Conservation (phyloP, 1,140 invertebrate species). For the Drosophila yakuba region DNA sequence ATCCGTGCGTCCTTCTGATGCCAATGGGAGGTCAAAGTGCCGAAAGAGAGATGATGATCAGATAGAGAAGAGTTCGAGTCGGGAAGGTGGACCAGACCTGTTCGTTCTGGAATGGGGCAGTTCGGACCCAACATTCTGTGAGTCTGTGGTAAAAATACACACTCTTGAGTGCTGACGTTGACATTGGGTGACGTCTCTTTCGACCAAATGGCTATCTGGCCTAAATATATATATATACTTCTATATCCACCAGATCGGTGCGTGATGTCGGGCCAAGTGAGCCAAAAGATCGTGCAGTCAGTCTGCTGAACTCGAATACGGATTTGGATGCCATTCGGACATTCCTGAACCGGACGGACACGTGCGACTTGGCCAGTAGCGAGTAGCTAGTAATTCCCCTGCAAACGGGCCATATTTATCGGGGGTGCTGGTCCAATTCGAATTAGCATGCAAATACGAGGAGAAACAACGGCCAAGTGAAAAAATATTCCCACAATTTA, state of each 20-base stretch:
- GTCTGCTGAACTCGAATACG: background rate
- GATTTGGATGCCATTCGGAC: conserved; percentile 9
- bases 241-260: conserved; percentile 9
- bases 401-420: conserved; percentile 7
- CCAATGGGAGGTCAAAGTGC: conserved; percentile 2
- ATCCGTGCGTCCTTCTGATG: conserved; percentile 23
- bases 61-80: conserved; percentile 1
- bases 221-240: background rate
- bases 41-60: background rate
- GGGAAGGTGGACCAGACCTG: conserved; percentile 32
- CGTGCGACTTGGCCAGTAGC: conserved; percentile 2
- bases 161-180: conserved; percentile 29
- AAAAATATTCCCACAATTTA: conserved; percentile 68
- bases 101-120: conserved; percentile 38
- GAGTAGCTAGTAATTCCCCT: conserved; percentile 19
- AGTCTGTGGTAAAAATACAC: conserved; percentile 29
- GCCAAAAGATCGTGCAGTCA: background rate
- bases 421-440: conserved; percentile 27
- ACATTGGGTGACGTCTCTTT: conserved; percentile 25
- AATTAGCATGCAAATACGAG: conserved; percentile 47
- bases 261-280: conserved; percentile 8
- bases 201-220: background rate
- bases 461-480: conserved; percentile 23
- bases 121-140: conserved; percentile 7
- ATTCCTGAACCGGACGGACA: conserved; percentile 7